These are phyloP conservation scores for Sceloporus undulatus DNA, from an alignment of 2,113 vertebrate genomes.

Conservation along the genomic window DNA sequence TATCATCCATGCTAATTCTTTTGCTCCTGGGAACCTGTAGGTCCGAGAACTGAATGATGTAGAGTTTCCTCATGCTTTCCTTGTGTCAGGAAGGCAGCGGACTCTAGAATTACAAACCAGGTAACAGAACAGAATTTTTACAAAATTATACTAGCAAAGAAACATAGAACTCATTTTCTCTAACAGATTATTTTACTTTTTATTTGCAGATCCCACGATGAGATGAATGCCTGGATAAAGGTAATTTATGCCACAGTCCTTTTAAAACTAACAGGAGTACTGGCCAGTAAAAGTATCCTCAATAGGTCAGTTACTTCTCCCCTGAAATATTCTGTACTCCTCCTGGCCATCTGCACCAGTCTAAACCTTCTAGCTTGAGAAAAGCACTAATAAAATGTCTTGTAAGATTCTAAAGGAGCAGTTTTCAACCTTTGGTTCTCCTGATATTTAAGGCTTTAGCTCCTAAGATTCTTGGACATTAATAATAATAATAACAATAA, in stretches of 20 bases:
- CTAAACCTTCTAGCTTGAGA: not conserved
- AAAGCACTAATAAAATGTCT: too few species aligned
- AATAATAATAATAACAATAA: too few species aligned
- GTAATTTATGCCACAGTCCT: conserved; percentile 47
- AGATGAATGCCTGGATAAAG: conserved; percentile 80
- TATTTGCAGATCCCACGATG: conserved; percentile 73
- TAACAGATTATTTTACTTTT: conserved; percentile 29
- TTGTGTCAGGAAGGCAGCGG: conserved; percentile 79
- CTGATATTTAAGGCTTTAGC: too few species aligned
- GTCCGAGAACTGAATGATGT: conserved; percentile 74
- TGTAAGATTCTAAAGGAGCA: too few species aligned
- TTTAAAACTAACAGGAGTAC: too few species aligned
- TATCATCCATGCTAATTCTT: not conserved
- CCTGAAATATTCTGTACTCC: not conserved
- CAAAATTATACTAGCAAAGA: rapidly evolving
- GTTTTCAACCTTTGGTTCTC: too few species aligned
- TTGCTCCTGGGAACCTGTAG: conserved; percentile 43
- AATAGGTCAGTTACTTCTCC: not conserved
- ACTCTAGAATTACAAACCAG: conserved; percentile 79
- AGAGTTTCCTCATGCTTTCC: conserved; percentile 77
- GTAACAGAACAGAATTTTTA: conserved; percentile 40
- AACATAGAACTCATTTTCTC: not conserved
- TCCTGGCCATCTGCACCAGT: not conserved
- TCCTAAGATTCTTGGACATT: too few species aligned
- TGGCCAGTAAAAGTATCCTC: not conserved